phyloP scores from a whole-genome alignment of 2,888 invertebrate species.

The Epirrhoe tristata region DNA sequence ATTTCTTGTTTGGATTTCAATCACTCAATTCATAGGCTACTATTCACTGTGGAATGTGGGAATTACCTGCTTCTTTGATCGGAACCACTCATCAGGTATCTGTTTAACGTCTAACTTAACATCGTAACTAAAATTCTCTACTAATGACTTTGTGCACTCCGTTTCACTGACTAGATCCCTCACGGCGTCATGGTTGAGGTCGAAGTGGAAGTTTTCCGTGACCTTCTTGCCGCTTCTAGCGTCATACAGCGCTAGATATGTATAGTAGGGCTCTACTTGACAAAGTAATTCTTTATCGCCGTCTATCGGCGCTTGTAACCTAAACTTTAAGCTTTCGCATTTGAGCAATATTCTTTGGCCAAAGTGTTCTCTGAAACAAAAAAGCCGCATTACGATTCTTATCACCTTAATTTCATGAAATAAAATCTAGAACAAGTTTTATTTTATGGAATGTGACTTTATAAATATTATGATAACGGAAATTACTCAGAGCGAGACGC shows the following conservation, averaged over 20 bases:
- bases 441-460: too few relatives aligned
- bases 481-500: too few relatives aligned
- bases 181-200: slow-evolving; percentile 92
- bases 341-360: slow-evolving; percentile 93
- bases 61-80: slow-evolving; percentile 86
- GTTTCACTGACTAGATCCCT: slow-evolving; percentile 81
- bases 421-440: background rate
- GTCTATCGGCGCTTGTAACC: slow-evolving; percentile 92
- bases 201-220: slow-evolving; percentile 97
- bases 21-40: too few relatives aligned
- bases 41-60: too few relatives aligned
- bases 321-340: slow-evolving; percentile 93
- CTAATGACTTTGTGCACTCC: slow-evolving; percentile 79
- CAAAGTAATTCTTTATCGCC: slow-evolving; percentile 90
- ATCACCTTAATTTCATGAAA: background rate
- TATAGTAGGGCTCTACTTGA: slow-evolving; percentile 97
- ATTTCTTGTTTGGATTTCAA: background rate
- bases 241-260: slow-evolving; percentile 95
- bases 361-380: slow-evolving; percentile 90
- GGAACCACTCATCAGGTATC: slow-evolving; percentile 91
- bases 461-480: too few relatives aligned
- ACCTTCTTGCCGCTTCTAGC: slow-evolving; percentile 94
- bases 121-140: slow-evolving; percentile 82
- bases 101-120: slow-evolving; percentile 88
- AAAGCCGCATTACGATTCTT: background rate